Evolutionary conservation across 2,113 vertebrate species (phyloP), one percentile per base, ranked within the genome.

Genomic region (Deroptyus accipitrinus): DNA sequence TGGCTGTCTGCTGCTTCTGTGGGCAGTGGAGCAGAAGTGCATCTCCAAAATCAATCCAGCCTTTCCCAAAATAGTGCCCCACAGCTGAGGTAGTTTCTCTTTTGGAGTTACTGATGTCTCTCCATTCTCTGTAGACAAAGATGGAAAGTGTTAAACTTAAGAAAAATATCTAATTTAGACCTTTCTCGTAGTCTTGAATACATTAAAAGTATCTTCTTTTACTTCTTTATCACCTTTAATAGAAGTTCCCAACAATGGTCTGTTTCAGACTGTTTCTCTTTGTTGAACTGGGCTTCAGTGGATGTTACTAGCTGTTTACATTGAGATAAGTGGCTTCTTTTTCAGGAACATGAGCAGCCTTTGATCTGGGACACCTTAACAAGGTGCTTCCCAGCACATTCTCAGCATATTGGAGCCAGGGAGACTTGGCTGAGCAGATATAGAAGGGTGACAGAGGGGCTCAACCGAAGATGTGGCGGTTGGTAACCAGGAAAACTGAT

Each of bases 21-120:
- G 52, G 74, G 14, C 24, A 37, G 49, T n/a, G 39, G 30, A 69
- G 8, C 13, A 30, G 13, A 39, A 76, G 7, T 0, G 0, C 8
- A 13, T 54, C 39, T 57, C 48, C 16, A 17, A 55, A 57, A 49
- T 27, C 31, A 41, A 5, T 73, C n/a, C 13, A n/a, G 2, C 30
- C 33, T 51, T 23, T 66, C 12, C 35, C 31, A 30, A n/a, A 78
- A n/a, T 13, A 62, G 9, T 44, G 31, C 27, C 28, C 44, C 31
- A 18, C 5, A 78, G 49, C 49, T 67, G 22, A 67, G 13, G 13
- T 31, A 17, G 28, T 6, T 64, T 72, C 12, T 83, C 2, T 8
- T 87, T 30, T 33, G 35, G 39, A 62, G 7, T 61, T 64, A n/a
- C 31, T 31, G 9, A 1, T 52, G 3, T 14, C 5, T 92, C 24